A percentile compares a stretch with the other conserved stretches of the same genome.
Conservation (phyloP, 2,888 invertebrate genomes). For the Drosophila stalkeri region DNA sequence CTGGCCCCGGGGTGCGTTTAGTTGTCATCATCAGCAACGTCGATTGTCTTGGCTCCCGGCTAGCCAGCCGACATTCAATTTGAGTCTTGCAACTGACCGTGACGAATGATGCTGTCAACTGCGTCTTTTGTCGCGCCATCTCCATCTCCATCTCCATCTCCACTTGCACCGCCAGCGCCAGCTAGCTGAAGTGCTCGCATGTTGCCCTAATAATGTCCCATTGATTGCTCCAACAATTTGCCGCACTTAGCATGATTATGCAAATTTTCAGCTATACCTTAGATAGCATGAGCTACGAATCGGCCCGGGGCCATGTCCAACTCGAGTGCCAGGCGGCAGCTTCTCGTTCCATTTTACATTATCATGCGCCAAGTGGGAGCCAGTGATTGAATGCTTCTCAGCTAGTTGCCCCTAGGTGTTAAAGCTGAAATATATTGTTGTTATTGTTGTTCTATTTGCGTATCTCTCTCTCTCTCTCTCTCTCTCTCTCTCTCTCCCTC, state of each 20-base stretch:
- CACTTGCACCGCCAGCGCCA: not conserved
- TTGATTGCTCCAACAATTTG: constrained; percentile 53
- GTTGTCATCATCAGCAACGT: constrained; percentile 33
- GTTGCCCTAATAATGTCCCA: constrained; percentile 69
- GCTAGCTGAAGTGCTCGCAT: constrained; percentile 61
- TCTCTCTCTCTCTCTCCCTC: not conserved
- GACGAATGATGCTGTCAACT: constrained; percentile 69
- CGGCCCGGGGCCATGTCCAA: constrained; percentile 36
- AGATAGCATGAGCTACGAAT: constrained; percentile 3
- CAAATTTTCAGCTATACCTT: constrained; percentile 51
- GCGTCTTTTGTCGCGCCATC: constrained; percentile 26
- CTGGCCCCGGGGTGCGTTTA: constrained; percentile 19
- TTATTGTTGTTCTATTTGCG: constrained; percentile 39
- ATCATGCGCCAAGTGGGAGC: constrained; percentile 48
- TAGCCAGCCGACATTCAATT: constrained; percentile 4
- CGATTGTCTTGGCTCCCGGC: constrained; percentile 4
- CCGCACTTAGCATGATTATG: constrained; percentile 68
- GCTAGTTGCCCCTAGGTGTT: constrained; percentile 49
- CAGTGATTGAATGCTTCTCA: constrained; percentile 55
- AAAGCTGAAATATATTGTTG: constrained; percentile 45
- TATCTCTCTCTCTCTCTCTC: not conserved
- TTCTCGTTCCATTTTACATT: constrained; percentile 49
- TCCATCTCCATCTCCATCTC: not conserved
- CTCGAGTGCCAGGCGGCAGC: constrained; percentile 41
- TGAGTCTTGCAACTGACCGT: constrained; percentile 41